Base-by-base conservation (phyloP, 2,797 vertebrate genomes). In the Gymnoscopelus braueri region DNA sequence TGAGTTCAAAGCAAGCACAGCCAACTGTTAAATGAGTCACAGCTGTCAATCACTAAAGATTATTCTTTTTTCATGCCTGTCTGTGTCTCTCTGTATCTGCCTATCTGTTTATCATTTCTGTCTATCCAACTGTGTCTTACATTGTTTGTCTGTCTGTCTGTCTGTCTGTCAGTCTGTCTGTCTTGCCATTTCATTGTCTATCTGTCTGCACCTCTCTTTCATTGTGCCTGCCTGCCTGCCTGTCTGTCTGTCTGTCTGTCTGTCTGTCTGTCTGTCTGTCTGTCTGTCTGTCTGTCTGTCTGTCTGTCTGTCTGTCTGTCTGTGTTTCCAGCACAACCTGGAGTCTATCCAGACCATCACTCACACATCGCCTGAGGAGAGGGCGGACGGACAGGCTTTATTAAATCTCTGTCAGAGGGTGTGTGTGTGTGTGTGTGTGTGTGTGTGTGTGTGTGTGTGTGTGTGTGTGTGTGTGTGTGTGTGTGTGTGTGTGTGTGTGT, bases 331-430 rank as follows among this genome's bases (percentile, higher is more conserved):
- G 71, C 84, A 82, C 78, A 85, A 74, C 74, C 77, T 89, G 84
- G 89, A 90, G 84, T 84, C 84, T 84, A 79, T 84, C 82, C 87
- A 88, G 80, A 82, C 88, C 83, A 88, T 91, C 90, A 88, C 76
- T 91, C 84, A 86, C 86, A 87, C 82, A 89, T 92, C 91, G 89
- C 85, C 83, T 79, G 78, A 85, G 85, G 87, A 91, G 84, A 89
- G 87, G 86, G 85, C 78, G 84, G 61, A 88, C 69, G 84, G 89
- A 90, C 87, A 90, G 89, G 84, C 92, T 93, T 93, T 93, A 94
- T 93, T 94, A 91, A 93, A 94, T 92, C 87, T 91, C 88, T 92
- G 90, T 92, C 88, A 91, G 75, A 85, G 83, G 65, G 59, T 69
- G 66, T 66, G 61, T 67, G 75, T 84, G 82, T 84, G 86, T 85